phyloP scores from a whole-genome alignment of 2,113 vertebrate genomes.

The Hassar affinis region DNA sequence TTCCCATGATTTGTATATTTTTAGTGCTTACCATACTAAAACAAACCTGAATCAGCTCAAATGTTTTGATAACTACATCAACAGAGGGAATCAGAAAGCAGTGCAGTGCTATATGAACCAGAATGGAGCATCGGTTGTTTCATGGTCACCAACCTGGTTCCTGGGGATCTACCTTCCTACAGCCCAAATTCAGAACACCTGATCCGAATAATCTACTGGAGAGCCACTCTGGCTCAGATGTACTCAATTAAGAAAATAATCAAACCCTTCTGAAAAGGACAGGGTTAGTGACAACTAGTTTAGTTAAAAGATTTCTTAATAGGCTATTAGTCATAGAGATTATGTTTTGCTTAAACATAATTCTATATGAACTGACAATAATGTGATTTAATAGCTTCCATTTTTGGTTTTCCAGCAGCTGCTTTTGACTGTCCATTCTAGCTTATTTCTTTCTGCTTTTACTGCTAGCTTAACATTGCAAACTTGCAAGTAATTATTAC shows the following conservation, averaged over 20 bases:
- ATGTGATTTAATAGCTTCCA: neutral
- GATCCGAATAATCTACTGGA: neutral
- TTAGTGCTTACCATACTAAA: neutral
- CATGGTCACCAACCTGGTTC: neutral
- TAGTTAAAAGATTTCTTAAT: neutral
- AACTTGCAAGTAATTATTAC: neutral
- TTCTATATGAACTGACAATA: neutral
- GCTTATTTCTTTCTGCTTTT: neutral
- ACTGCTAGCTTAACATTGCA: neutral
- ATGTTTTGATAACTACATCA: neutral
- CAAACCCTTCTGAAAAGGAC: neutral
- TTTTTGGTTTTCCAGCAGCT: neutral
- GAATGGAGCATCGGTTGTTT: neutral
- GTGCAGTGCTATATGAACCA: neutral
- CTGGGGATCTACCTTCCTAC: neutral
- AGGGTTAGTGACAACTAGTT: neutral
- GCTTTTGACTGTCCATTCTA: neutral
- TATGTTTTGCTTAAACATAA: neutral
- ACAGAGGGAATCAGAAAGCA: neutral
- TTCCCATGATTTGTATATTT: neutral
- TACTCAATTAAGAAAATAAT: neutral
- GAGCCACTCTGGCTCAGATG: neutral
- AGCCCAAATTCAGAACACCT: neutral
- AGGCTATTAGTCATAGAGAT: neutral
- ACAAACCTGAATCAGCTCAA: neutral